phyloP scores from a whole-genome alignment of 2,888 invertebrate species.

The Agriopis aurantiaria region DNA sequence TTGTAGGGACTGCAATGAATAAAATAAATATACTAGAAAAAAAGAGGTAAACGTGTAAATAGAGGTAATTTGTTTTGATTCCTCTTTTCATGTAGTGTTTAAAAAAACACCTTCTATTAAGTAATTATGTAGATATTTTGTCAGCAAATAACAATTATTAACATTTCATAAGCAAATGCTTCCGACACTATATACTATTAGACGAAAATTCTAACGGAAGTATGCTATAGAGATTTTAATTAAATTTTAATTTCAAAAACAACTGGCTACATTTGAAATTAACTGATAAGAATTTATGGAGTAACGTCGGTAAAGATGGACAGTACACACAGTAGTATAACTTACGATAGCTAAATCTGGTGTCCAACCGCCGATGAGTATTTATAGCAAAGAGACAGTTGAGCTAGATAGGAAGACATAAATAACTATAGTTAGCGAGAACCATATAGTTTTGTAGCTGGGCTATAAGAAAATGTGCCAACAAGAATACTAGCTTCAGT shows the following conservation, averaged over 20 bases:
- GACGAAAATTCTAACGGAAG: conserved; percentile 12
- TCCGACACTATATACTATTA: conserved; percentile 3
- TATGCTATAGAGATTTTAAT: conserved; percentile 23
- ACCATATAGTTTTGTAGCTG: no score
- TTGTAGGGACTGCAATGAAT: conserved; percentile 16
- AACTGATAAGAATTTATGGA: conserved; percentile 52
- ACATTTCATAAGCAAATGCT: conserved; percentile 16
- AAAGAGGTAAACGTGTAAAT: no score
- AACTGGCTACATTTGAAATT: conserved; percentile 48
- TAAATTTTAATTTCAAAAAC: conserved; percentile 40
- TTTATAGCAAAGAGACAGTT: not conserved
- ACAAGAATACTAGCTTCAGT: no score
- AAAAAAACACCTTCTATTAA: no score
- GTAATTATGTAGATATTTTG: not conserved
- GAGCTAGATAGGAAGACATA: not conserved
- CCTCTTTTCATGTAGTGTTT: no score
- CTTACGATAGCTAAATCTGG: not conserved
- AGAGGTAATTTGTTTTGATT: no score
- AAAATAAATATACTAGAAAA: conserved; percentile 7
- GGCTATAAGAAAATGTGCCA: no score
- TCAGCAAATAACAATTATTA: not conserved
- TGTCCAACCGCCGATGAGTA: not conserved
- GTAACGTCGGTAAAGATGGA: conserved; percentile 26
- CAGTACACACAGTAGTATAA: not conserved
- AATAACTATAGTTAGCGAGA: no score